These are phyloP conservation scores for Hesperophylax magnus DNA, from an alignment of 1,140 invertebrate species.

Conservation along the genomic window DNA sequence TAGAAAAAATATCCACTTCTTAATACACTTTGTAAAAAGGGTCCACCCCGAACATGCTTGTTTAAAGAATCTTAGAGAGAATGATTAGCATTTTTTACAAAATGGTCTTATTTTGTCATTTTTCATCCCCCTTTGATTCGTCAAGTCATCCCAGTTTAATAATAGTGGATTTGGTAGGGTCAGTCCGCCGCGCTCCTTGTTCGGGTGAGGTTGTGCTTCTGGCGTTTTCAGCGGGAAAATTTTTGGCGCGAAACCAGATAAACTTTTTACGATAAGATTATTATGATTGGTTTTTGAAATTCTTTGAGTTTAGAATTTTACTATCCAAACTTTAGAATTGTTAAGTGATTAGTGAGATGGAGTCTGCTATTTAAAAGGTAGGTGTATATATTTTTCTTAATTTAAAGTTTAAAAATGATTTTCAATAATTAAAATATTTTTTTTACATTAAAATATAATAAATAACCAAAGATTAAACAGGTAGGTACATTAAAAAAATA, in stretches of 20 bases:
- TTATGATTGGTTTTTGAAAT: neutral
- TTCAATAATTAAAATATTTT: neutral
- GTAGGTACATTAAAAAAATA: no score
- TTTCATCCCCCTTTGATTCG: neutral
- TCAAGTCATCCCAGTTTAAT: constrained; percentile 8
- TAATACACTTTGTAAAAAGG: neutral
- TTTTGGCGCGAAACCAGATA: constrained; percentile 9
- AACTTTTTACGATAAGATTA: constrained; percentile 23
- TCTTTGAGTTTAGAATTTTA: neutral
- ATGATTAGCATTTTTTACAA: neutral
- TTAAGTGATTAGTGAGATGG: neutral
- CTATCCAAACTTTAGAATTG: neutral
- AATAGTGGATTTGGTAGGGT: neutral
- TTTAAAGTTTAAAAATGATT: neutral
- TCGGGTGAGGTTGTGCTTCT: neutral
- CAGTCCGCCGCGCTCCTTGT: constrained; percentile 7
- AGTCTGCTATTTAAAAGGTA: neutral
- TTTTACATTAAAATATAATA: no score
- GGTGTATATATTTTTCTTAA: neutral
- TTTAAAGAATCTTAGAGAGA: neutral
- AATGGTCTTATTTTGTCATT: neutral
- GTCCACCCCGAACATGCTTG: neutral
- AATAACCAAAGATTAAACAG: no score
- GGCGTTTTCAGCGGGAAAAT: neutral
- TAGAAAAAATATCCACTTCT: neutral